A percentile compares a stretch with the other conserved stretches of the same genome.
Conservation (phyloP, 2,888 invertebrate genomes). For the Myathropa florea region DNA sequence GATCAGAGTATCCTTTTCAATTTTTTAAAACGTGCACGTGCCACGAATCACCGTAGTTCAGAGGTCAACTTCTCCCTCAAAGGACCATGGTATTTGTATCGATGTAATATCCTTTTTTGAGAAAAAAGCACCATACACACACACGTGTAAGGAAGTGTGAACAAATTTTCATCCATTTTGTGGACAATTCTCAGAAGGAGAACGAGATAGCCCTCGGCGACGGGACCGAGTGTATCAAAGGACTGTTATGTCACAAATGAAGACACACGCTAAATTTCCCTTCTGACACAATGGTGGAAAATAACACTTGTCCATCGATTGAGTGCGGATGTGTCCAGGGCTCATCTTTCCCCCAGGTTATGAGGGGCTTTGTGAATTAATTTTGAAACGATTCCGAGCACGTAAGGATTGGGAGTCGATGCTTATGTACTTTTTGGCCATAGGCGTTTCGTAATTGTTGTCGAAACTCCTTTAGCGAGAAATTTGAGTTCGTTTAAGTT, state of each 20-base stretch:
- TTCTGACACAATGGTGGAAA: conserved; percentile 12
- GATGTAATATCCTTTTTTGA: background rate
- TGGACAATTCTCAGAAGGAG: conserved; percentile 19
- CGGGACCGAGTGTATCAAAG: conserved; percentile 5
- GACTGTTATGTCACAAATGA: conserved; percentile 37
- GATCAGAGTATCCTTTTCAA: conserved; percentile 49
- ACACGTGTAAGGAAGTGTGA: background rate
- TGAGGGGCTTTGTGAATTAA: conserved; percentile 15
- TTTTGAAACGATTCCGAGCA: conserved; percentile 29
- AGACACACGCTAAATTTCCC: conserved; percentile 30
- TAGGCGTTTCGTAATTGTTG: background rate
- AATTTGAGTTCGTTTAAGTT: background rate
- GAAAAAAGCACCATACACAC: background rate
- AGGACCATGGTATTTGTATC: background rate
- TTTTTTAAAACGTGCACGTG: conserved; percentile 55
- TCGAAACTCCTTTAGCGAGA: background rate
- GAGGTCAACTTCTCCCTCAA: conserved; percentile 15
- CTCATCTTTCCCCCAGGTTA: background rate
- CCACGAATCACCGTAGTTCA: conserved; percentile 27
- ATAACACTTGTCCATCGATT: conserved; percentile 2
- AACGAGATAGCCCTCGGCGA: conserved; percentile 2
- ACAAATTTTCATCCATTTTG: conserved; percentile 31
- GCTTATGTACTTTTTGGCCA: background rate
- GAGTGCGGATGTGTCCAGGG: background rate
- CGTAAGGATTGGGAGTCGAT: background rate